These are phyloP conservation scores for Lithobius niger DNA, from an alignment of 1,140 invertebrate genomes.

Conservation along the genomic window DNA sequence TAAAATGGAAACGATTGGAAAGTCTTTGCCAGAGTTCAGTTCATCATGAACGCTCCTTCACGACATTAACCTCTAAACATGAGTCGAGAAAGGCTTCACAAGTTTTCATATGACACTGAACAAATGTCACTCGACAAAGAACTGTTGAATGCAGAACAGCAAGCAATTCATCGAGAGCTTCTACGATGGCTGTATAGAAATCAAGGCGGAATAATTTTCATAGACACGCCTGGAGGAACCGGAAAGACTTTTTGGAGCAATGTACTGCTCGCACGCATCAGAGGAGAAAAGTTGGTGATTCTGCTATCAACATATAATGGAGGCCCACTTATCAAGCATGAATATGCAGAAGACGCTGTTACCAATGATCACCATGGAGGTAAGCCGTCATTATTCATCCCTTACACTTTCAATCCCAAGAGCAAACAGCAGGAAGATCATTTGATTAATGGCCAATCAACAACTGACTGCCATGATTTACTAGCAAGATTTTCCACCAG, in stretches of 20 bases:
- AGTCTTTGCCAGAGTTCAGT: constrained; percentile 8
- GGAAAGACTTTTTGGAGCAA: constrained; percentile 8
- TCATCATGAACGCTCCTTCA: constrained; percentile 9
- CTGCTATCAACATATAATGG: too few relatives aligned
- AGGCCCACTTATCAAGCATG: too few relatives aligned
- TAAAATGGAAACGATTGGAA: neutral
- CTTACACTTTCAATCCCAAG: too few relatives aligned
- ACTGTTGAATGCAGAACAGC: constrained; percentile 2
- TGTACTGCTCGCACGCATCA: constrained; percentile 14
- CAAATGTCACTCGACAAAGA: neutral
- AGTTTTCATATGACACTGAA: neutral
- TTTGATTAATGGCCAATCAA: too few relatives aligned
- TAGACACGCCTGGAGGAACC: constrained; percentile 7
- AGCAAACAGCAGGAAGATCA: too few relatives aligned
- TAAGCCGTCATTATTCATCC: too few relatives aligned
- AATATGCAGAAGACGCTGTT: too few relatives aligned
- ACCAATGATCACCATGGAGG: too few relatives aligned
- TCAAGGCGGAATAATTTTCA: neutral
- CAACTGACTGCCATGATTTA: too few relatives aligned
- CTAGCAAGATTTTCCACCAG: too few relatives aligned
- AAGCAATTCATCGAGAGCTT: neutral
- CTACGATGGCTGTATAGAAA: neutral
- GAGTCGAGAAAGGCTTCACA: neutral
- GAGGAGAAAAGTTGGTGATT: constrained; percentile 12
- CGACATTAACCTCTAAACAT: neutral